Base-by-base conservation (phyloP, 1,140 invertebrate genomes). In the Danaus melanippus region DNA sequence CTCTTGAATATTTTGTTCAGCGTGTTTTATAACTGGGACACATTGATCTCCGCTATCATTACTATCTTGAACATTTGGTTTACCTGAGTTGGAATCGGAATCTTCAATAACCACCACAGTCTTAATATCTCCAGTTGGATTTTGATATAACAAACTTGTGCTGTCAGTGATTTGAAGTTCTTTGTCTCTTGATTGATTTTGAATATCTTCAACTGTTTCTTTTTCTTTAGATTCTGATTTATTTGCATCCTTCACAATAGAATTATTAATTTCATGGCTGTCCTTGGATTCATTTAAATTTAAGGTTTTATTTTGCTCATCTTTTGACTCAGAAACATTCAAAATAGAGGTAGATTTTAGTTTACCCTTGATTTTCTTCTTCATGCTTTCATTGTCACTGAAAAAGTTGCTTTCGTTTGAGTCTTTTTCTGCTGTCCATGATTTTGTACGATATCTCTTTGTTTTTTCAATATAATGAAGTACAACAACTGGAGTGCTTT, bases 401-500 rank as follows among this genome's bases (percentile, higher is more conserved):
- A 64, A 68, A 60, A 76, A 78, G 6, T 60, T 57, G 46, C 17
- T 60, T 21, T 76, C 67, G 56, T 60, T 64, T 47, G 12, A 8
- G 50, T 52, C 32, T 12, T 48, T 43, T 12, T 44, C n/a, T 17
- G 52, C 69, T 52, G 76, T 70, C 69, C 67, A 80, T 46, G 79
- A 80, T 60, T 75, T 77, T 11, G 76, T 78, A 72, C 77, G 71
- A 41, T 62, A 60, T 56, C 79, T 70, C 51, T 75, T 79, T 42
- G 1, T 58, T 66, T 71, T 62, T 40, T 56, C 50, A 54, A 44
- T 54, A 12, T 44, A 21, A 40, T 72, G 21, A 7, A 32, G 21
- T 32, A 32, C 56, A 21, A 74, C 21, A 46, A 51, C 58, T 50
- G 74, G 66, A 8, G 63, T 58, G 48, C 67, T 79, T 64, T 79